These are phyloP conservation scores for Polyommatus iphigenia DNA, from an alignment of 2,888 invertebrate species.

Conservation along the genomic window DNA sequence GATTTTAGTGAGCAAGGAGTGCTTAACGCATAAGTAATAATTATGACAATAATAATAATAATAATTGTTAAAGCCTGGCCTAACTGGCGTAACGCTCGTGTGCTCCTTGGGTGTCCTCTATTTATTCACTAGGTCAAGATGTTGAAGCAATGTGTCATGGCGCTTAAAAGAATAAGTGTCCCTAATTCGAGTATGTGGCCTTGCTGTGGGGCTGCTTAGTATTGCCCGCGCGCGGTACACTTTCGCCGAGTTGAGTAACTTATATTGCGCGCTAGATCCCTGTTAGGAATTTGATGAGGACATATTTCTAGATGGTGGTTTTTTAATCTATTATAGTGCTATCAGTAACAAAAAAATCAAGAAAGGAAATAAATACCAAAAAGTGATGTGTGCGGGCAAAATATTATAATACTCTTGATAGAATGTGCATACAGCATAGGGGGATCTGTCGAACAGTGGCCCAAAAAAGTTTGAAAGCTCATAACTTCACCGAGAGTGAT, in stretches of 20 bases:
- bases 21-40: too few relatives aligned
- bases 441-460: too few relatives aligned
- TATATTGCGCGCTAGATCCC: constrained; percentile 33
- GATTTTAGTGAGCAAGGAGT: too few relatives aligned
- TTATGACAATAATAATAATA: too few relatives aligned
- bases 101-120: too few relatives aligned
- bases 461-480: too few relatives aligned
- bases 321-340: background rate
- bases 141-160: background rate
- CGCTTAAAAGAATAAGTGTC: background rate
- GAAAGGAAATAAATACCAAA: background rate
- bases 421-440: too few relatives aligned
- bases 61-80: too few relatives aligned
- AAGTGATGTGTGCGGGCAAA: too few relatives aligned
- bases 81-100: too few relatives aligned
- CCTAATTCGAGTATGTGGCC: constrained; percentile 22
- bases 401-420: too few relatives aligned
- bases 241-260: constrained; percentile 44
- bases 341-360: background rate
- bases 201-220: constrained; percentile 38
- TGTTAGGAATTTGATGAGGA: constrained; percentile 33
- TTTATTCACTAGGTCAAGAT: background rate
- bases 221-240: constrained; percentile 41
- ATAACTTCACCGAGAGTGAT: too few relatives aligned
- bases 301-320: constrained; percentile 25